A percentile compares a stretch with the other conserved stretches of the same genome.
phyloP scores from a whole-genome alignment of 2,888 invertebrate genomes.

The Cecidostiba fungosa region DNA sequence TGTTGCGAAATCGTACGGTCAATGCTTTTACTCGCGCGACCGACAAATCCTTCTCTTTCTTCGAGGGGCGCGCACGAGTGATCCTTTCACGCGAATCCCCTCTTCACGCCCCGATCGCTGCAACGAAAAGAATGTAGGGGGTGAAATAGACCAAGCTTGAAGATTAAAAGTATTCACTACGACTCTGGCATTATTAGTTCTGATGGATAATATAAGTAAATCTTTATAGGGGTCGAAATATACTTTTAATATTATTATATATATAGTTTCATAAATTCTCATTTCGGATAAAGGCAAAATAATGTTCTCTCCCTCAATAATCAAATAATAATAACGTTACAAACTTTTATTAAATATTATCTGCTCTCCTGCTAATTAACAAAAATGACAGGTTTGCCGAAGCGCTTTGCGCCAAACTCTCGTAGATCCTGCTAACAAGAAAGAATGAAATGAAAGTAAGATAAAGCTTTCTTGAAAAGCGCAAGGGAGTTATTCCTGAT shows the following conservation, averaged over 20 bases:
- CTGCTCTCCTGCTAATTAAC: conserved; percentile 17
- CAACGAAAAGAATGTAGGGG: neutral
- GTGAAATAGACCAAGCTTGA: neutral
- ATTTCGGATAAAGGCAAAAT: neutral
- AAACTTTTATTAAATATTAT: neutral
- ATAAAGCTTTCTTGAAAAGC: conserved; percentile 31
- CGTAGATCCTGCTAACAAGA: conserved; percentile 32
- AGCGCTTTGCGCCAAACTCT: neutral
- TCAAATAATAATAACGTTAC: neutral
- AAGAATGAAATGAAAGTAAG: conserved; percentile 45
- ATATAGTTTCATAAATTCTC: neutral
- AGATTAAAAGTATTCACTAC: conserved; percentile 23
- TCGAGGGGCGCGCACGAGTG: neutral
- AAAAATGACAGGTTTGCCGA: conserved; percentile 34
- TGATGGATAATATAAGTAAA: conserved; percentile 14
- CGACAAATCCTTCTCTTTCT: conserved; percentile 52
- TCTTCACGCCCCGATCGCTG: neutral
- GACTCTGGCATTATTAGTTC: conserved; percentile 26
- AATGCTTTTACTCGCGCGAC: conserved; percentile 14
- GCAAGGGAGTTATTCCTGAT: conserved; percentile 53
- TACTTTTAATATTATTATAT: conserved; percentile 1
- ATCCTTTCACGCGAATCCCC: neutral
- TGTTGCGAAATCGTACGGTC: conserved; percentile 33
- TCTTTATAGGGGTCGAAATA: neutral
- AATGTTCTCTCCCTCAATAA: neutral